Base-by-base conservation (phyloP, 2,797 vertebrate species). In the Trachurus trachurus region DNA sequence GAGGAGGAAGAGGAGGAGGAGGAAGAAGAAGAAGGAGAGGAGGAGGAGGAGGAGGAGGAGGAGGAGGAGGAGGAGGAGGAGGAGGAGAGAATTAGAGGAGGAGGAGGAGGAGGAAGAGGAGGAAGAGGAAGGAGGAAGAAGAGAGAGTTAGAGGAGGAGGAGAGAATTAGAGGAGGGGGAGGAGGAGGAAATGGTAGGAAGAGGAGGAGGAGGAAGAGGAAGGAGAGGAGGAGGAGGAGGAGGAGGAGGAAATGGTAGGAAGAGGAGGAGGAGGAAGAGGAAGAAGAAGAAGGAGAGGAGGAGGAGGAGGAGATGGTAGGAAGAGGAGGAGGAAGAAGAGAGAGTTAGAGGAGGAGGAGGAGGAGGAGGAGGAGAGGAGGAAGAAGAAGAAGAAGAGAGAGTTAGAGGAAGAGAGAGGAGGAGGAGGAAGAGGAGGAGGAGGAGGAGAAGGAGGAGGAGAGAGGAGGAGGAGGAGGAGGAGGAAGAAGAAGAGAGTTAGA, bases 401-500 rank as follows among this genome's bases (percentile, higher is more conserved):
- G n/a, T n/a, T n/a, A n/a, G 0, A 52, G 11, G 39, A 2, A 2
- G 21, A 1, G 10, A n/a, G 17, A 31, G 16, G 3, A 42, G 3
- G 17, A 6, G 40, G 29, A 45, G 37, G 13, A 39, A 5, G 0
- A 52, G 11, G 39, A 2, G 8, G 21, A 1, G 10, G 17, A 31
- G 16, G 3, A 42, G 3, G 17, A 6, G 17, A 58, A n/a, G n/a
- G n/a, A 99, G 94, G 69, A 98, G 94, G 87, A 11, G 13, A 37
- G 29, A 45, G 37, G 13, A 39, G 6, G 0, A 52, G 11, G 39
- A 2, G 8, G 21, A 1, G 10, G 17, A 31, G 16, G 3, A 42
- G 3, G 17, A 6, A 13, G n/a, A n/a, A n/a, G n/a, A n/a, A 26
- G 26, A 26, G 26, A 26, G 26, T 26, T 26, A 26, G 26, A 26